Evolutionary conservation across 1,140 invertebrate genomes (phyloP).

Genomic region (Micrasema minimum): DNA sequence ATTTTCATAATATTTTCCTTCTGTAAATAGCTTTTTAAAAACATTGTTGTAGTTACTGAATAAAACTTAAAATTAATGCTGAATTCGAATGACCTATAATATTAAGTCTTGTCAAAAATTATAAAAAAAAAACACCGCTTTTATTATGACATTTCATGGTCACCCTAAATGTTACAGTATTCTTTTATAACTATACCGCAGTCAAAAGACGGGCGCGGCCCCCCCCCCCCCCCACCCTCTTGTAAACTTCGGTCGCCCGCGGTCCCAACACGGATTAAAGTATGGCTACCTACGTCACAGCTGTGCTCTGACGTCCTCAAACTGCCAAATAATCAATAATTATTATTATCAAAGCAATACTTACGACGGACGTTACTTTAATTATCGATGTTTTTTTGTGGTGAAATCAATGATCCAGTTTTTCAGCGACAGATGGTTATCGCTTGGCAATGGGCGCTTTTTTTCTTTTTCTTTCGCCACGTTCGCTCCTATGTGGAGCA

Average conservation of each 20-base stretch:
- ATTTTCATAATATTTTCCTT: too few species aligned
- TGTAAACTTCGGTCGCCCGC: too few species aligned
- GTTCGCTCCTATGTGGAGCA: too few species aligned
- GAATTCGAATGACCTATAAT: too few species aligned
- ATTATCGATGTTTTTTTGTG: neutral
- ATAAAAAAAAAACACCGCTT: too few species aligned
- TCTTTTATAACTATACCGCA: neutral
- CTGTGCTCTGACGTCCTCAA: neutral
- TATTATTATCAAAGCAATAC: neutral
- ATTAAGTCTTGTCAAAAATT: too few species aligned
- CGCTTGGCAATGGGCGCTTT: too few species aligned
- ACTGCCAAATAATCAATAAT: neutral
- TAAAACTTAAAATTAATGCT: too few species aligned
- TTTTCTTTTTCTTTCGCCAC: too few species aligned
- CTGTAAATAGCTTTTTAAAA: too few species aligned
- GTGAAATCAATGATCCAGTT: neutral
- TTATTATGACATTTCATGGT: too few species aligned
- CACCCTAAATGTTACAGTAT: neutral
- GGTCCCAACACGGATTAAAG: neutral
- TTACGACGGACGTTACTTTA: neutral
- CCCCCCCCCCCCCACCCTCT: neutral
- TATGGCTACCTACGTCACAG: conserved; percentile 13
- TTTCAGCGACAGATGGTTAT: neutral
- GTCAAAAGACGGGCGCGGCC: conserved; percentile 6
- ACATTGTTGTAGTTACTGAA: too few species aligned